Evolutionary conservation across 1,140 invertebrate genomes (phyloP).

Genomic region (Conus ventricosus): DNA sequence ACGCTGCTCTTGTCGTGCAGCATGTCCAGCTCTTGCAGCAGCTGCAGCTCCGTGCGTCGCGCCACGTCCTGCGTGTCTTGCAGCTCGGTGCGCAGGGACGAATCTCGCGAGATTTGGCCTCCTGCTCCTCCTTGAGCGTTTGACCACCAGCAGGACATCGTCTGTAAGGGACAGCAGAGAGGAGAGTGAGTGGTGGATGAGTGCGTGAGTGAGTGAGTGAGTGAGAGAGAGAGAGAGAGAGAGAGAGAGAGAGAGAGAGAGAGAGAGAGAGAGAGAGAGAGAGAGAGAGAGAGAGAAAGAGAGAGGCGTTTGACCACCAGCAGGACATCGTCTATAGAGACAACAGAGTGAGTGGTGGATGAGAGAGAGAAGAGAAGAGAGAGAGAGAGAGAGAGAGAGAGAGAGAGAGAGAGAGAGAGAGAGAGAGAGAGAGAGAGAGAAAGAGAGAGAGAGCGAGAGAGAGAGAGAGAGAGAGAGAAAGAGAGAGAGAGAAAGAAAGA

Average conservation of each 20-base stretch:
- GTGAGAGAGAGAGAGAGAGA: background rate
- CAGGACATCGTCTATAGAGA: too few relatives aligned
- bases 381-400: background rate
- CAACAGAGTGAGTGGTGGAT: background rate
- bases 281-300: too few relatives aligned
- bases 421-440: background rate
- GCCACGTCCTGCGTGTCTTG: slow-evolving; percentile 47
- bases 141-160: slow-evolving; percentile 47
- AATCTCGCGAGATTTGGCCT: slow-evolving; percentile 47
- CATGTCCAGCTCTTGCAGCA: slow-evolving; percentile 60
- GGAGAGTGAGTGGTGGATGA: background rate
- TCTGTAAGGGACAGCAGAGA: slow-evolving; percentile 30
- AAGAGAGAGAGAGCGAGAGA: background rate
- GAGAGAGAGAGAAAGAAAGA: background rate
- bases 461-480: background rate
- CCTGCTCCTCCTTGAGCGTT: slow-evolving; percentile 47
- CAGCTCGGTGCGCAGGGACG: slow-evolving; percentile 42
- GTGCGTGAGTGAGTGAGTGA: too few relatives aligned
- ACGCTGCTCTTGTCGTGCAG: slow-evolving; percentile 65
- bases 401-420: background rate
- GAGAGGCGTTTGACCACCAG: too few relatives aligned
- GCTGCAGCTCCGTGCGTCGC: slow-evolving; percentile 50
- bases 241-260: background rate
- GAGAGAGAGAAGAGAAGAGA: background rate
- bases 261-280: too few relatives aligned